A percentile compares a stretch with the other conserved stretches of the same genome.
Conservation (phyloP, 1,140 invertebrate species). For the Pachypsylla venusta region DNA sequence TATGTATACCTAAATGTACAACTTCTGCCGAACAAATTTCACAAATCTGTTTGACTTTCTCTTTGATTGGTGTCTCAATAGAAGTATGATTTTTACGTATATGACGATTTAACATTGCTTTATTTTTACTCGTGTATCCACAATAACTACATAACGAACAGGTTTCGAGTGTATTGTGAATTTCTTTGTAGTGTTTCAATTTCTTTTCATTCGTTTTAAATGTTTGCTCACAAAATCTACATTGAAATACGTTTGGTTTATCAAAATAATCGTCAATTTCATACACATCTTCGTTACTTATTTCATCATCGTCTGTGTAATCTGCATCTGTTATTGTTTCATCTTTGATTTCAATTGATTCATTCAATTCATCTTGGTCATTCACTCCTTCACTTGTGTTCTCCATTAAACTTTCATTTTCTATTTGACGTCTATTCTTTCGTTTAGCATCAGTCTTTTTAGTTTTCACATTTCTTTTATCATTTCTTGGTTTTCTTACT, state of each 20-base stretch:
- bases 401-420: no score
- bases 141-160: neutral
- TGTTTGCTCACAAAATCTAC: neutral
- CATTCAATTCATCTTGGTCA: no score
- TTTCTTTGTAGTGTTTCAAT: neutral
- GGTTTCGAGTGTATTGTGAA: neutral
- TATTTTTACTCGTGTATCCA: conserved; percentile 1
- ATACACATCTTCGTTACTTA: neutral
- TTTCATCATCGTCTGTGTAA: no score
- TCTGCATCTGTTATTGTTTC: no score
- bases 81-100: neutral
- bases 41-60: conserved; percentile 1
- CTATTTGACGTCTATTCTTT: no score
- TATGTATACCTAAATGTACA: conserved; percentile 31
- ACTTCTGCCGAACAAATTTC: conserved; percentile 1
- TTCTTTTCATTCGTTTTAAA: conserved; percentile 2
- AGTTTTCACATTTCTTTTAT: no score
- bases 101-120: neutral
- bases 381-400: no score
- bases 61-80: no score
- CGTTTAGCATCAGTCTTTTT: no score
- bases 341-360: no score
- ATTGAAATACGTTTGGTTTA: neutral
- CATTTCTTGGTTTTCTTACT: no score
- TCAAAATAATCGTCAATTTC: neutral